A percentile compares a stretch with the other conserved stretches of the same genome.
These are phyloP conservation scores for Aphelinus certus DNA, from an alignment of 1,140 invertebrate genomes.

Conservation along the genomic window DNA sequence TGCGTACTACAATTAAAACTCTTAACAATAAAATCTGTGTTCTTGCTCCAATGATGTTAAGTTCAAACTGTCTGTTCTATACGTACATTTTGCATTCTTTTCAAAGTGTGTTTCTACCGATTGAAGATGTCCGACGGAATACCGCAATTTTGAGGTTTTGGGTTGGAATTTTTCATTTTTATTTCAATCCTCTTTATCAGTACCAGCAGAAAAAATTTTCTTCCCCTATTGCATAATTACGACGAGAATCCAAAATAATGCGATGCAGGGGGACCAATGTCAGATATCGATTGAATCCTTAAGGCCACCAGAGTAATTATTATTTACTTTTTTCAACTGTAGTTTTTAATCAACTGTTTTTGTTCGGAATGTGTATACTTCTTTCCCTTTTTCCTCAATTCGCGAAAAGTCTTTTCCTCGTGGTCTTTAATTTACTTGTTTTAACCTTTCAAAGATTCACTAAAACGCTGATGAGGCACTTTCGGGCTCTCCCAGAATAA, in stretches of 20 bases:
- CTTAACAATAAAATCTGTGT: slow-evolving; percentile 2
- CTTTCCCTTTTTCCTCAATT: slow-evolving; percentile 26
- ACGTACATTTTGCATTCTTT: not conserved
- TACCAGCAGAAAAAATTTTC: not conserved
- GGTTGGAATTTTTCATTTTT: not conserved
- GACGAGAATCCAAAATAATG: slow-evolving; percentile 39
- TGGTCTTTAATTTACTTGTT: slow-evolving; percentile 31
- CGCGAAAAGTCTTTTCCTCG: slow-evolving; percentile 27
- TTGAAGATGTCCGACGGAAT: slow-evolving; percentile 23
- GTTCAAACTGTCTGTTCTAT: no score
- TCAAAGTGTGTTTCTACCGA: slow-evolving; percentile 28
- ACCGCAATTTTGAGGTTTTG: slow-evolving; percentile 13
- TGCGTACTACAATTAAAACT: no score
- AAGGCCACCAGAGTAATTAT: slow-evolving; percentile 64
- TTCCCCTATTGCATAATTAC: slow-evolving; percentile 18
- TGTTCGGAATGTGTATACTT: slow-evolving; percentile 27
- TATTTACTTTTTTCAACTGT: slow-evolving; percentile 46
- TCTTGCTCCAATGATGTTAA: no score
- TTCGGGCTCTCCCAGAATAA: slow-evolving; percentile 48
- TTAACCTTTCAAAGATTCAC: slow-evolving; percentile 28
- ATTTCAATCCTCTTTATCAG: slow-evolving; percentile 11
- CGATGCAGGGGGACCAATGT: slow-evolving; percentile 52
- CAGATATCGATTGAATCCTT: slow-evolving; percentile 59
- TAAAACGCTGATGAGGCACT: slow-evolving; percentile 59
- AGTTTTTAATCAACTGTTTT: slow-evolving; percentile 33